Evolutionary conservation across 64 coral and sea anemone genomes (phyloP).

Genomic region (Montipora sp.): DNA sequence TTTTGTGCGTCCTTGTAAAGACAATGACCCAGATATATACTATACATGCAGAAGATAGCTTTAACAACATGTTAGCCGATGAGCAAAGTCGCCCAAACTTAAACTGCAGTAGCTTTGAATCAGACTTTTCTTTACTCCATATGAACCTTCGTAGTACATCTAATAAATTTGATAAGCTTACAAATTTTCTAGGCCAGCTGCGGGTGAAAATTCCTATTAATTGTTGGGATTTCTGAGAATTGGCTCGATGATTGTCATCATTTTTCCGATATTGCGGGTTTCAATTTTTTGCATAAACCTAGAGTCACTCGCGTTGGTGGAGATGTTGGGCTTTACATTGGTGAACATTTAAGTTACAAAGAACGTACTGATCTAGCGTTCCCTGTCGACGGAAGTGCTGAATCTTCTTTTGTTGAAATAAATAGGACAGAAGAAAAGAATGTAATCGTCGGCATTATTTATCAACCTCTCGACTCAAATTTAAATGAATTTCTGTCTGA

Average conservation of each 20-base stretch:
- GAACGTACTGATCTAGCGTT: conserved; percentile 28
- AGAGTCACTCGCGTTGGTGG: conserved; percentile 7
- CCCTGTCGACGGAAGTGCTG: conserved; percentile 12
- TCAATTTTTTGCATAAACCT: conserved; percentile 61
- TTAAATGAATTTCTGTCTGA: conserved; percentile 55
- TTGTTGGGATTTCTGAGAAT: conserved; percentile 62
- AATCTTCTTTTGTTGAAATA: conserved; percentile 69
- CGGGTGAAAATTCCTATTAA: conserved; percentile 32
- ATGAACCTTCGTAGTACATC: conserved; percentile 52
- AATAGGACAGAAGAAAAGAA: conserved; percentile 47
- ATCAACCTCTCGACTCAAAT: conserved; percentile 31
- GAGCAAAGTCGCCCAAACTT: background rate
- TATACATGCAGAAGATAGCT: conserved; percentile 16
- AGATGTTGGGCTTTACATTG: conserved; percentile 64
- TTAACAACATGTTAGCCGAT: conserved; percentile 5
- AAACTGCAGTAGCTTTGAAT: background rate
- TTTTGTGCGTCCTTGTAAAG: conserved; percentile 32
- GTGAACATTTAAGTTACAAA: conserved; percentile 61
- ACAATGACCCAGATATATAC: conserved; percentile 8
- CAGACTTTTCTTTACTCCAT: conserved; percentile 50
- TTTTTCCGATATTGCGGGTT: conserved; percentile 40
- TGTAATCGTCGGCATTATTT: conserved; percentile 50
- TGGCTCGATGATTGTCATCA: conserved; percentile 66
- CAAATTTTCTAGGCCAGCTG: conserved; percentile 51
- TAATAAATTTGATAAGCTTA: conserved; percentile 50